Percentiles rank a stretch among this genome's conserved stretches.
phyloP scores from a whole-genome alignment of 2,113 vertebrate species.

The Garra rufa region DNA sequence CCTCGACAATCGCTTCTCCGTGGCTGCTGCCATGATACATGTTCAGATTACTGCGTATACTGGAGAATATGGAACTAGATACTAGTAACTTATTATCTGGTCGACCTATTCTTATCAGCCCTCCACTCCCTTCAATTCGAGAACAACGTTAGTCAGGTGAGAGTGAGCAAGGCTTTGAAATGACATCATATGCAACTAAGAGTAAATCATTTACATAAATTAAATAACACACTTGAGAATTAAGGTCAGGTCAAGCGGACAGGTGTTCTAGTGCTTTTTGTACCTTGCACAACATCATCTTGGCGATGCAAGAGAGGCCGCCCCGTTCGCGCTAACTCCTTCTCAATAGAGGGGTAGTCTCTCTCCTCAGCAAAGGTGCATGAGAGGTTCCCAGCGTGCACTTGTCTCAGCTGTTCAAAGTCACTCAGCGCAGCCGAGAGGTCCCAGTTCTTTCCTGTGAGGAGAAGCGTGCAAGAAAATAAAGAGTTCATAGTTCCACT shows the following conservation, averaged over 20 bases:
- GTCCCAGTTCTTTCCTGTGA: constrained; percentile 96
- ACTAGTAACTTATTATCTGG: constrained; percentile 5
- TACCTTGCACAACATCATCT: constrained; percentile 92
- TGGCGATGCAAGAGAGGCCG: constrained; percentile 88
- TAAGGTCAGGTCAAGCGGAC: background rate
- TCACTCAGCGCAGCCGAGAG: constrained; percentile 91
- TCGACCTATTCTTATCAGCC: background rate
- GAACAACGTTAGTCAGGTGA: background rate
- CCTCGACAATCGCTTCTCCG: constrained; percentile 90
- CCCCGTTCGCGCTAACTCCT: constrained; percentile 73
- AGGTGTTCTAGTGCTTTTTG: background rate
- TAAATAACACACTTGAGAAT: background rate
- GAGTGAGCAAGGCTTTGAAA: constrained; percentile 2
- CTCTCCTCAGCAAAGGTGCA: constrained; percentile 81
- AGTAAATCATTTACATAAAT: constrained; percentile 25
- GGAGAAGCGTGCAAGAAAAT: constrained; percentile 1
- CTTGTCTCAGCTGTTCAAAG: constrained; percentile 92
- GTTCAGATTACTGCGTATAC: background rate
- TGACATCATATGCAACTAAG: background rate
- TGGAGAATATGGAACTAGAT: constrained; percentile 8
- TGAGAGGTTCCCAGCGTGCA: constrained; percentile 84
- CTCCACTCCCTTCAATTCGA: background rate
- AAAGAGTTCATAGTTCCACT: background rate
- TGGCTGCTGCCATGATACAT: constrained; percentile 56
- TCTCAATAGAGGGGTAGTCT: constrained; percentile 71